Evolutionary conservation across 2,888 invertebrate genomes (phyloP).

Genomic region (Polia nebulosa): DNA sequence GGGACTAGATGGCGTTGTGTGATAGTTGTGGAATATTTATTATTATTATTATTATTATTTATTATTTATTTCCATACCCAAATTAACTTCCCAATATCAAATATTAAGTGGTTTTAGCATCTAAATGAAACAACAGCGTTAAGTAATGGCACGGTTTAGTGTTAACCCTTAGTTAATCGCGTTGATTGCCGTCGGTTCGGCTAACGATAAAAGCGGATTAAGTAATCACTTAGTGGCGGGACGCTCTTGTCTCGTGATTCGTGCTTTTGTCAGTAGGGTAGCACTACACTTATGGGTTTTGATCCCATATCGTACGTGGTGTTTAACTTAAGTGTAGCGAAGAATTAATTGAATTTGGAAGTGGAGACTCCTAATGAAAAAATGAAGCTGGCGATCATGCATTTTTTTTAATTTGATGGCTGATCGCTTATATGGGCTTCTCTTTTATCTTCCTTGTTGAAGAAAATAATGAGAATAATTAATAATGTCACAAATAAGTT

Average conservation of each 20-base stretch:
- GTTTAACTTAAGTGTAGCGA: slow-evolving; percentile 3
- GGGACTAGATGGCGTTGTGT: no score
- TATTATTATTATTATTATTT: no score
- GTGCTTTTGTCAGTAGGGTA: slow-evolving; percentile 59
- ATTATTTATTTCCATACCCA: no score
- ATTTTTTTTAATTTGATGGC: no score
- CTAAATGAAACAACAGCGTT: slow-evolving; percentile 65
- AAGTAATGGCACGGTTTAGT: slow-evolving; percentile 79
- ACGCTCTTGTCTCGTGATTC: slow-evolving; percentile 72
- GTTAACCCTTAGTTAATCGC: slow-evolving; percentile 86
- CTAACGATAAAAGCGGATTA: slow-evolving; percentile 79
- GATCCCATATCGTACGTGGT: slow-evolving; percentile 23
- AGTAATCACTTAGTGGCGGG: slow-evolving; percentile 86
- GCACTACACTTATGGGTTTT: slow-evolving; percentile 47
- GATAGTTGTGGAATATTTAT: no score
- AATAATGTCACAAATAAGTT: no score
- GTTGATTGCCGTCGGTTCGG: slow-evolving; percentile 82
- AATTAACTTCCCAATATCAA: slow-evolving; percentile 51
- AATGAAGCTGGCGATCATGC: not conserved
- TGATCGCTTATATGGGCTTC: no score
- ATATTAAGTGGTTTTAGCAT: slow-evolving; percentile 63
- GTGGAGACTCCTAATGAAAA: not conserved
- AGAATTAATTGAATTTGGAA: slow-evolving; percentile 4
- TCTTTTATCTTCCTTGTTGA: no score
- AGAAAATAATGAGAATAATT: no score